phyloP scores from a whole-genome alignment of 2,113 vertebrate genomes.

The Sula dactylatra region DNA sequence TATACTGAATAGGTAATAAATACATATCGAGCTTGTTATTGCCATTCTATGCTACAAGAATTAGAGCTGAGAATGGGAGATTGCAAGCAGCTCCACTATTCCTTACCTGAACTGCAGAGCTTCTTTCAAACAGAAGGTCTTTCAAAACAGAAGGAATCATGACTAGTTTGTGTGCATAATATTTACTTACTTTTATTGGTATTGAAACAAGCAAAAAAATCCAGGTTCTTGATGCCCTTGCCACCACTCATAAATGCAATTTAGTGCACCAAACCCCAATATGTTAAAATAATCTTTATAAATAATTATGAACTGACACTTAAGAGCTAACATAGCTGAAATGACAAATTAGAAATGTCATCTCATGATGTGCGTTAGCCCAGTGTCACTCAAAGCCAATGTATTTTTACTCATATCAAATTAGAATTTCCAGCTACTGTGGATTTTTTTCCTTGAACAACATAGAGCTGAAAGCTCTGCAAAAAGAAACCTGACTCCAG shows the following conservation, averaged over 20 bases:
- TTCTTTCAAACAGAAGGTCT: background rate
- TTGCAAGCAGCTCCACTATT: background rate
- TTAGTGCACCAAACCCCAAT: background rate
- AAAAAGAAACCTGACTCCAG: background rate
- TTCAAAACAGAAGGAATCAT: background rate
- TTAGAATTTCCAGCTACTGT: background rate
- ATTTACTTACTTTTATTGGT: background rate
- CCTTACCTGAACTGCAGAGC: background rate
- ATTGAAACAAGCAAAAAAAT: background rate
- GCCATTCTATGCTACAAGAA: background rate
- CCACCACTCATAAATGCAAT: background rate
- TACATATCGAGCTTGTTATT: background rate
- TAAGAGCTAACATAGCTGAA: background rate
- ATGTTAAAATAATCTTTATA: background rate
- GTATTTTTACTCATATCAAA: background rate
- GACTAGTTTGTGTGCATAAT: background rate
- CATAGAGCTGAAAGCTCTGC: background rate
- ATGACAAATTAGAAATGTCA: constrained; percentile 6
- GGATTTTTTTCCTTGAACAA: background rate
- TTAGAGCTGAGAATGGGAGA: background rate
- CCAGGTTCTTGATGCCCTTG: background rate
- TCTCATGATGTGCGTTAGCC: background rate
- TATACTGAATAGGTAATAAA: background rate
- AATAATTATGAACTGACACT: background rate
- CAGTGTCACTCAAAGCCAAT: background rate